Evolutionary conservation across 2,888 invertebrate species (phyloP).

Genomic region (Harpalus rufipes): DNA sequence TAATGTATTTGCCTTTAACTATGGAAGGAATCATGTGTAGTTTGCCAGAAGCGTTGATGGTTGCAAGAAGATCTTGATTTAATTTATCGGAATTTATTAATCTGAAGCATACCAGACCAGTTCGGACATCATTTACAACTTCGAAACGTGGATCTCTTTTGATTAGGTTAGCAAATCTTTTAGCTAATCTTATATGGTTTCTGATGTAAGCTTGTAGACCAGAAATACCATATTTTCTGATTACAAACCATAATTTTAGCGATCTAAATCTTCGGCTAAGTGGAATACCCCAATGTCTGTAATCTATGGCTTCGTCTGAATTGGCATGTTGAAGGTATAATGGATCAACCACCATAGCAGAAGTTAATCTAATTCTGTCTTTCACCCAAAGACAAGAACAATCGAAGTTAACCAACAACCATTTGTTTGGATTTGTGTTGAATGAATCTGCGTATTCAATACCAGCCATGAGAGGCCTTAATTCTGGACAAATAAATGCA

Average conservation of each 20-base stretch:
- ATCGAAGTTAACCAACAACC: constrained; percentile 91
- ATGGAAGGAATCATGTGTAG: constrained; percentile 93
- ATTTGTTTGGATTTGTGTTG: constrained; percentile 93
- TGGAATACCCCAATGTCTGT: constrained; percentile 92
- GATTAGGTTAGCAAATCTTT: constrained; percentile 86
- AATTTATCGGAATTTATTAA: constrained; percentile 84
- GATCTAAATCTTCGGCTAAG: constrained; percentile 90
- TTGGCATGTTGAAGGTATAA: constrained; percentile 91
- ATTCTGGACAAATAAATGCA: constrained; percentile 91
- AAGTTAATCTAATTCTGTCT: constrained; percentile 87
- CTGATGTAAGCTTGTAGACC: constrained; percentile 92
- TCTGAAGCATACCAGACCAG: constrained; percentile 90
- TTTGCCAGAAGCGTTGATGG: constrained; percentile 90
- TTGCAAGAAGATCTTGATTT: constrained; percentile 87
- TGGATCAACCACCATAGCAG: constrained; percentile 92
- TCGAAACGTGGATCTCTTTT: constrained; percentile 86
- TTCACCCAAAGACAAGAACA: constrained; percentile 91
- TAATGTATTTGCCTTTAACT: constrained; percentile 86
- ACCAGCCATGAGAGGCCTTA: constrained; percentile 83
- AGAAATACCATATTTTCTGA: constrained; percentile 88
- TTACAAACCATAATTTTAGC: constrained; percentile 93
- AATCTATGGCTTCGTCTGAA: constrained; percentile 84
- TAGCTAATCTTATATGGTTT: constrained; percentile 88
- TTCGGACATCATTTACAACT: constrained; percentile 85
- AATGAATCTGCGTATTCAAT: constrained; percentile 90